These are phyloP conservation scores for Hydra vulgaris DNA, from an alignment of 30 jellyfish, hydroid and myxozoan genomes.

Conservation along the genomic window DNA sequence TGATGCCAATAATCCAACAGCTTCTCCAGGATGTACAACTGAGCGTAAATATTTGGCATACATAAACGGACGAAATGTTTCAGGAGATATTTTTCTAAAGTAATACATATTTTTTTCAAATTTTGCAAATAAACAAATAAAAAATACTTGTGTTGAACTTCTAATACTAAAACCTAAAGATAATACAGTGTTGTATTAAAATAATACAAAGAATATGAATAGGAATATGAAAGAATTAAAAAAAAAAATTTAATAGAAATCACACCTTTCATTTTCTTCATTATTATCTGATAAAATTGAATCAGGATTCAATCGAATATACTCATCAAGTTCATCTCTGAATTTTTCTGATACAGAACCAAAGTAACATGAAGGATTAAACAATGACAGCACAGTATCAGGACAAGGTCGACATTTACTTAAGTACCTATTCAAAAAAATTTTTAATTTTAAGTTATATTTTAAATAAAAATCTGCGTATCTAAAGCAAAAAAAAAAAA, in stretches of 20 bases:
- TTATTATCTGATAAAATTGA: constrained; percentile 13
- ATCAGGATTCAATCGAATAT: constrained; percentile 12
- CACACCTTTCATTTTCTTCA: constrained; percentile 10
- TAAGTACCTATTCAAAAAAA: constrained; percentile 27
- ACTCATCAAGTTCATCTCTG: constrained; percentile 4
- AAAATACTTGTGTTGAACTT: too few relatives aligned
- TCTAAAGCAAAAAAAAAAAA: neutral
- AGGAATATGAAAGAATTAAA: too few relatives aligned
- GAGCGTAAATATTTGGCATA: constrained; percentile 61
- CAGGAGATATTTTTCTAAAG: constrained; percentile 13
- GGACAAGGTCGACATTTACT: constrained; percentile 61
- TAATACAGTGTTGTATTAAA: too few relatives aligned
- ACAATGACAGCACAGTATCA: constrained; percentile 72
- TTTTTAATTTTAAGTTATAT: neutral
- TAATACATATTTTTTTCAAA: too few relatives aligned
- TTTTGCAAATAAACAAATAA: neutral
- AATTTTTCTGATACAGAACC: constrained; percentile 89
- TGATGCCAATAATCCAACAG: constrained; percentile 97
- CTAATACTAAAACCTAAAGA: too few relatives aligned
- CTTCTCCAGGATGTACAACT: constrained; percentile 91
- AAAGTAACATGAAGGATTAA: constrained; percentile 61
- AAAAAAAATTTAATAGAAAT: too few relatives aligned
- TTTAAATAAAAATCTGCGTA: neutral
- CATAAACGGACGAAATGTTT: constrained; percentile 56
- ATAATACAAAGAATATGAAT: too few relatives aligned